These are phyloP conservation scores for Agraylea sexmaculata DNA, from an alignment of 1,140 invertebrate species.

Conservation along the genomic window DNA sequence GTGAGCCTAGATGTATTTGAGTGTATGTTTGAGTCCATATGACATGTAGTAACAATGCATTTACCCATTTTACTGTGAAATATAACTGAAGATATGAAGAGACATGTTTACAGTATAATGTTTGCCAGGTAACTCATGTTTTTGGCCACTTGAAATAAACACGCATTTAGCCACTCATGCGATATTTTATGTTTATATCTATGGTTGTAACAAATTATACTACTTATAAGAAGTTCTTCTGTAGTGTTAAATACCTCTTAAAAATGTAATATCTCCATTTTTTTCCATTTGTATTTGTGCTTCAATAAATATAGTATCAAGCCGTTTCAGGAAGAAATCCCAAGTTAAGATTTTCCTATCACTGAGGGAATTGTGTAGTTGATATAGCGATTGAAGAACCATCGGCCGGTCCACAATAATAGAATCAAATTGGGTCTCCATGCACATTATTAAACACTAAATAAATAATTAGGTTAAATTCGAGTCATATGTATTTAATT, in stretches of 20 bases:
- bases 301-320: slow-evolving; percentile 92
- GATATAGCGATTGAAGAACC: slow-evolving; percentile 92
- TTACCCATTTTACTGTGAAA: no score
- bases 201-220: no score
- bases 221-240: no score
- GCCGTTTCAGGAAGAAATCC: slow-evolving; percentile 97
- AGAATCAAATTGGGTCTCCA: slow-evolving; percentile 86
- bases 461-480: background rate
- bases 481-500: slow-evolving; percentile 1
- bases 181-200: no score
- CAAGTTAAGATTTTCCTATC: slow-evolving; percentile 85
- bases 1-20: no score
- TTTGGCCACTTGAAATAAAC: no score
- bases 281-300: slow-evolving; percentile 84
- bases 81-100: no score
- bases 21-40: no score
- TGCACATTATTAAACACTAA: slow-evolving; percentile 70
- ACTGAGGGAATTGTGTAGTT: slow-evolving; percentile 85
- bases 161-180: no score
- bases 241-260: slow-evolving; percentile 59
- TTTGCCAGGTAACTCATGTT: no score
- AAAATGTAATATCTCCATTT: slow-evolving; percentile 64
- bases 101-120: no score
- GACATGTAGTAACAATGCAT: no score
- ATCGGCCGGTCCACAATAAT: slow-evolving; percentile 94